Conservation (phyloP, 2,797 vertebrate species). For the Pagetopsis macropterus region DNA sequence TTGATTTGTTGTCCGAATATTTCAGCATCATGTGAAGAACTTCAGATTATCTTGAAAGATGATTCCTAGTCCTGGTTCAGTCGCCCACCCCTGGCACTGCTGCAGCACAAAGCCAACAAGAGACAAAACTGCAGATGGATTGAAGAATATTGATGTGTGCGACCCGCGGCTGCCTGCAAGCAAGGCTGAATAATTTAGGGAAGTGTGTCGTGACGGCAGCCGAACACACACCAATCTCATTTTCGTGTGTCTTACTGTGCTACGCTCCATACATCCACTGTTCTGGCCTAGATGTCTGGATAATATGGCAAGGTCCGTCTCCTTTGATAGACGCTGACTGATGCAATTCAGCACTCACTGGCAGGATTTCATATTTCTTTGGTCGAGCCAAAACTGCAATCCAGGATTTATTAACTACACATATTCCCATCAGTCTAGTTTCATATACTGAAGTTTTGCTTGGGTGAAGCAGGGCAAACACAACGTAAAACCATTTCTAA, state of each 20-base stretch:
- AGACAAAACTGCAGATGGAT: slow-evolving; percentile 87
- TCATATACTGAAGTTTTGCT: slow-evolving; percentile 85
- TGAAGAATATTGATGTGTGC: slow-evolving; percentile 86
- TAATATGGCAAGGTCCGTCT: slow-evolving; percentile 62
- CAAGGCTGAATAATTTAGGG: slow-evolving; percentile 87
- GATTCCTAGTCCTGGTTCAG: slow-evolving; percentile 59
- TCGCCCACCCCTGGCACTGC: slow-evolving; percentile 77
- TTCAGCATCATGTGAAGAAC: slow-evolving; percentile 42
- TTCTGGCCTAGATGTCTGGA: slow-evolving; percentile 68
- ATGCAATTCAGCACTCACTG: slow-evolving; percentile 69
- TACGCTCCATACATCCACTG: slow-evolving; percentile 55
- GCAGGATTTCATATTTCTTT: slow-evolving; percentile 79
- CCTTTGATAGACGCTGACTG: slow-evolving; percentile 70
- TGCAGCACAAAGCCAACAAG: slow-evolving; percentile 82
- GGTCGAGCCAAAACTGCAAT: slow-evolving; percentile 78
- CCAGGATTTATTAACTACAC: slow-evolving; percentile 83
- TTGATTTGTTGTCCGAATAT: slow-evolving; percentile 54
- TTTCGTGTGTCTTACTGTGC: slow-evolving; percentile 63
- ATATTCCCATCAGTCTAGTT: slow-evolving; percentile 84
- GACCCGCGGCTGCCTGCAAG: slow-evolving; percentile 86
- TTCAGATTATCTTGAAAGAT: slow-evolving; percentile 61
- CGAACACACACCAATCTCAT: slow-evolving; percentile 79
- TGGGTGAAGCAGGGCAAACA: slow-evolving; percentile 84
- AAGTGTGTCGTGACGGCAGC: slow-evolving; percentile 83
- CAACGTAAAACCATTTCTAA: slow-evolving; percentile 83